Base-by-base conservation (phyloP, 1,140 invertebrate genomes). In the Drosophila pachea region DNA sequence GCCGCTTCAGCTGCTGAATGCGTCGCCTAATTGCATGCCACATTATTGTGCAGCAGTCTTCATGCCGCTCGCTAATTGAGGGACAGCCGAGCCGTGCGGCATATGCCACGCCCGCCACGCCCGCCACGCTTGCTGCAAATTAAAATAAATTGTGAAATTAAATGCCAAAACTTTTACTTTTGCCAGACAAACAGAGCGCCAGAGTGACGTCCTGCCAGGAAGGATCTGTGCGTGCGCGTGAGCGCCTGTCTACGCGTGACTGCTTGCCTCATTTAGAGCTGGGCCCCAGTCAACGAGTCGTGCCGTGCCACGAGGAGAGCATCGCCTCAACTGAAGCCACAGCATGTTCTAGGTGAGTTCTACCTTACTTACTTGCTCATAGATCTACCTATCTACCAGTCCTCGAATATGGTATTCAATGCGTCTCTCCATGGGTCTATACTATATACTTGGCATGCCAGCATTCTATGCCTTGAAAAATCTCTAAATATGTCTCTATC, bases 141-240 rank as follows among this genome's bases (percentile, higher is more conserved):
- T 86, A 86, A 86, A 81, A 86, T 86, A 86, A 86, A 86, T 86
- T 81, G 82, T 76, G 73, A 84, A 83, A 84, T 83, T 84, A 83
- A 84, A 79, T 53, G 65, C 49, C 49, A 70, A 70, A 83, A 83
- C 76, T 83, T 83, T 83, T 84, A 86, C 79, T 78, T 79, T 84
- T 63, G 49, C 55, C 53, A 65, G 53, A 69, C 67, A 56, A 68
- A 48, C 50, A 36, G 7, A 11, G 31, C 11, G 52, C 5, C 31
- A 12, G 53, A 7, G 11, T 29, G 14, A 22, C 7, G 29, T 33
- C 43, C 43, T 16, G 45, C 12, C 22, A 9, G 14, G 4, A 29
- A 32, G 22, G 16, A 49, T 16, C n/a, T 22, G 14, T 43, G 31
- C 9, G 7, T 49, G 9, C n/a, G 3, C 35, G 54, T 29, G 31